Base-by-base conservation (phyloP, 2,797 vertebrate species). In the Synaphobranchus kaupii region DNA sequence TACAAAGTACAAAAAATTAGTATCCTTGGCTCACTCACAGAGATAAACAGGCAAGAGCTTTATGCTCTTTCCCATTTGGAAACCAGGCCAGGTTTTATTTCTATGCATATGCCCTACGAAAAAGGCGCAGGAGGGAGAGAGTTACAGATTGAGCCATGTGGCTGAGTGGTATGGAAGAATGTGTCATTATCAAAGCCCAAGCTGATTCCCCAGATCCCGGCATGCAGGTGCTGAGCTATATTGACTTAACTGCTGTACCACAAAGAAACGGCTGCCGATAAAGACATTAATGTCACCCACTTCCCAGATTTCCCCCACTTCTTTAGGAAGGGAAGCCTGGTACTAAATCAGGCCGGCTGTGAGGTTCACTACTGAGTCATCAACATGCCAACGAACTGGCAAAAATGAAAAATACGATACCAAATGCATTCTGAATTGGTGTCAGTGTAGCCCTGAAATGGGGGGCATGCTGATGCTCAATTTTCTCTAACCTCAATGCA, bases 241-340 rank as follows among this genome's bases (percentile, higher is more conserved):
- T 80, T 80, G 76, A 80, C 76, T 80, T 80, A 80, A 80, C 76
- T 80, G 76, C 76, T 47, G 44, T 48, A 80, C 17, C 76, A 47
- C 44, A 80, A 80, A 80, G 39, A 80, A 80, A 47, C 4, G 44
- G 76, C 76, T 22, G 20, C 34, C 48, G 76, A 80, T 80, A 48
- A 80, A 80, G 76, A 80, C 76, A 80, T 80, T 80, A 80, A 80
- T 80, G 76, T 80, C 76, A 80, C 76, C 44, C 44, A 17, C 76
- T 39, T 31, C 12, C 68, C 68, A 73, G 68, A 25, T 47, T 76
- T 80, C 39, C 76, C 76, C 48, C 34, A 48, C 34, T 47, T 17
- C 76, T 80, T 80, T 80, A 48, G 44, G 76, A 80, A 17, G 76
- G 12, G 0, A 48, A 47, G 76, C 22, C 76, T 25, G 44, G 44